These are phyloP conservation scores for Platysternon megacephalum DNA, from an alignment of 2,113 vertebrate species.

Conservation along the genomic window DNA sequence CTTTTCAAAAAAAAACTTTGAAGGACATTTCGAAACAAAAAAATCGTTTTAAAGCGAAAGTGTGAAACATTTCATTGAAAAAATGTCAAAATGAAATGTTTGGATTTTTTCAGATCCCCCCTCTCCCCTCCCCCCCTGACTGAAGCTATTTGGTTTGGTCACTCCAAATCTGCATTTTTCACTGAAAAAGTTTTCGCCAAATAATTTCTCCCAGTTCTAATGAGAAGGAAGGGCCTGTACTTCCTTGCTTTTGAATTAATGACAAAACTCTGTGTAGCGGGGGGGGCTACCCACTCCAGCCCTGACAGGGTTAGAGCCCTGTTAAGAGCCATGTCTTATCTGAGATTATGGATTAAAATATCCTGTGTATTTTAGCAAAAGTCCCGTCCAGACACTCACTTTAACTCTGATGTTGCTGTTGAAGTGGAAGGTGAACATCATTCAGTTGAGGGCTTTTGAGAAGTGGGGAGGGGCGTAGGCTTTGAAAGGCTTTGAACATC, in stretches of 20 bases:
- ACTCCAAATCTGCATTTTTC: neutral
- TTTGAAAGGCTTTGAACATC: constrained; percentile 50
- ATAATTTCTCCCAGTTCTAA: neutral
- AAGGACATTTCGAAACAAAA: neutral
- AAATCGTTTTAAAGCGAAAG: neutral
- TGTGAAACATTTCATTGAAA: neutral
- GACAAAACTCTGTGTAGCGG: too few relatives aligned
- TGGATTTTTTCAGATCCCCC: neutral
- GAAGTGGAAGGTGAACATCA: neutral
- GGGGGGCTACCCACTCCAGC: too few relatives aligned
- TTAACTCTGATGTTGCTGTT: neutral
- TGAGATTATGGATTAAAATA: neutral
- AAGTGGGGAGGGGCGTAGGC: neutral
- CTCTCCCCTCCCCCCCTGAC: too few relatives aligned
- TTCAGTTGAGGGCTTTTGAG: neutral
- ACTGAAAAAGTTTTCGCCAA: neutral
- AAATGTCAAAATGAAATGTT: neutral
- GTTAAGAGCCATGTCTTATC: neutral
- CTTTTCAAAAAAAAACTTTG: neutral
- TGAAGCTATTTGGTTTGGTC: neutral
- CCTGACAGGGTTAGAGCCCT: too few relatives aligned
- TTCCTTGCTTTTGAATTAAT: neutral
- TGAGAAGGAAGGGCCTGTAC: neutral
- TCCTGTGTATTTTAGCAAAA: neutral
- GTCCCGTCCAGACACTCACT: neutral